Evolutionary conservation across 2,113 vertebrate species (phyloP).

Genomic region (Xerus inauris): DNA sequence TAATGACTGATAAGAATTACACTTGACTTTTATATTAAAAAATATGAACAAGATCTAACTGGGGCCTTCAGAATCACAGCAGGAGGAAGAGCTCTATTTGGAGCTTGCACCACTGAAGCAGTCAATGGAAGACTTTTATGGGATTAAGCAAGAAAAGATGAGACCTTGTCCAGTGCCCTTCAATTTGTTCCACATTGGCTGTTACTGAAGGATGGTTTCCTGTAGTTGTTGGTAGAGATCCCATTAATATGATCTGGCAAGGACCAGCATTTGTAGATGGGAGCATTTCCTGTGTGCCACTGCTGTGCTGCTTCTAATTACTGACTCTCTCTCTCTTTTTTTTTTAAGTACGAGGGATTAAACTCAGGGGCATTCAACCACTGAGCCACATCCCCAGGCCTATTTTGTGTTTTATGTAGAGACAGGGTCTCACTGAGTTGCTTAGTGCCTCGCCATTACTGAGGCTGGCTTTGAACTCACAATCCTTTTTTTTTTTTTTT

Average conservation of each 20-base stretch:
- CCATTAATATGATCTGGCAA: not conserved
- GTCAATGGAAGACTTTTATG: not conserved
- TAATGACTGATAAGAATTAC: not conserved
- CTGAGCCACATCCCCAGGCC: too few species aligned
- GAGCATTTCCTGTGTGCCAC: not conserved
- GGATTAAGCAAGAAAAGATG: not conserved
- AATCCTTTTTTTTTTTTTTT: too few species aligned
- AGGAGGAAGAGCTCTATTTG: conserved; percentile 29
- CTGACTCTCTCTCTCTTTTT: not conserved
- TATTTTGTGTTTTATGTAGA: too few species aligned
- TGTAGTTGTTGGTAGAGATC: not conserved
- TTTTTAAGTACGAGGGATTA: too few species aligned
- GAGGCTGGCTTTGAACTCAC: too few species aligned
- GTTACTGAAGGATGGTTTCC: not conserved
- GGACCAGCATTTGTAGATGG: not conserved
- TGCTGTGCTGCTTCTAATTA: not conserved
- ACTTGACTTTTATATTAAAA: not conserved
- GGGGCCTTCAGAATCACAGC: not conserved
- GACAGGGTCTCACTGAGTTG: too few species aligned
- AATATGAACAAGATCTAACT: not conserved
- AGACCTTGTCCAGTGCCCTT: not conserved
- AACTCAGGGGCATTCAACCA: too few species aligned
- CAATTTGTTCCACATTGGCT: not conserved
- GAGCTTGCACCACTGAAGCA: not conserved
- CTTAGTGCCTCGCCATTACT: too few species aligned